Base-by-base conservation (phyloP, 2,888 invertebrate genomes). In the Eupithecia inturbata region DNA sequence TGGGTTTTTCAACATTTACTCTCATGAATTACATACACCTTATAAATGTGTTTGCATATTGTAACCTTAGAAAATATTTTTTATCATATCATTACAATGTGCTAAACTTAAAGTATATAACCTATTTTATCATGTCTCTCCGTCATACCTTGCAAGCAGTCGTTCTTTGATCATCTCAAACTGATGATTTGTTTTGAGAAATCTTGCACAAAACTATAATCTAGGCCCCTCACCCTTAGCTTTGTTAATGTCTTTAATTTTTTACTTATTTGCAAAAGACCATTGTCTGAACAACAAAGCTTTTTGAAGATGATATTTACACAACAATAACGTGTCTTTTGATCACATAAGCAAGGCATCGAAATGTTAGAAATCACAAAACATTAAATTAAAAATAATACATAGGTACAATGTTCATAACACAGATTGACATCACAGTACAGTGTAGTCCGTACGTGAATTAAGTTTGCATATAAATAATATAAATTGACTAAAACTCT, bases 31-130 rank as follows among this genome's bases (percentile, higher is more conserved):
- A 94, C 92, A 91, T 92, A 94, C 92, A 91, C 89, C 90, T 92
- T 94, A 94, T 91, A 93, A 92, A 93, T 91, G 91, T 92, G 91
- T 93, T 88, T 88, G 92, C 92, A 92, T 94, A 92, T 91, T 90
- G 91, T 92, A 91, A 92, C 88, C 94, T 94, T 94, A 94, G 86
- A 93, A 91, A 92, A 85, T 90, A 91, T 87, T 83, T 84, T 89
- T 33, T 89, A 87, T 91, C 89, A 91, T 89, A 91, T 89, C 91
- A 91, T 91, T 92, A 92, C 89, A 92, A 93, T 93, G 93, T 93
- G 93, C 93, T 94, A 92, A 93, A 93, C 93, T 94, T 93, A 94
- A 91, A 91, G 78, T 79, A 89, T 86, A 91, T 91, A 79, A 90
- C 87, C 90, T 93, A 93, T 90, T 77, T 89, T 88, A 89, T 91